Base-by-base conservation (phyloP, 2,888 invertebrate species). In the Caenorhabditis sp. region DNA sequence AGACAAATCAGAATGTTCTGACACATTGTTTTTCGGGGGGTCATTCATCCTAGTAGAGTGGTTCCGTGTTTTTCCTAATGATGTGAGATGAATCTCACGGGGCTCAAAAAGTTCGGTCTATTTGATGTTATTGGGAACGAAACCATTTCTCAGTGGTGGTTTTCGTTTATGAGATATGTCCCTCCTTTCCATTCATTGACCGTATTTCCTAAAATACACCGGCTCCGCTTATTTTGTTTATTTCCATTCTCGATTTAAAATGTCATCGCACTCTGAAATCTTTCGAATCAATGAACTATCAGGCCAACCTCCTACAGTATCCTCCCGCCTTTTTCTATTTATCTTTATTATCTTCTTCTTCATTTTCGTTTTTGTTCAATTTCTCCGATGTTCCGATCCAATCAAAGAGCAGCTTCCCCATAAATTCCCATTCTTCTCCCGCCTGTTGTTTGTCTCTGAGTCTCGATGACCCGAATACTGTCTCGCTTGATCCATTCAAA, bases 341-440 rank as follows among this genome's bases (percentile, higher is more conserved):
- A 14, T 49, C 31, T n/a, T n/a, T n/a, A 1, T 28, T 31, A 49
- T 51, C 51, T 35, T 64, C 19, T 44, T 64, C 54, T 47, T 68
- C 22, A 54, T 28, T 14, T 66, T 22, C 38, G 16, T 54, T 26
- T 54, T 14, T 5, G 2, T 22, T 51, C 47, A 41, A 68, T 51
- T 44, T 73, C 38, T 51, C 41, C 64, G 51, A 63, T 63, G 59
- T 70, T 47, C 70, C 31, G 63, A 79, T 70, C 79, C 56, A 64
- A 64, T 69, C 70, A 70, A 70, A 70, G 70, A 79, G 70, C 79
- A 79, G 47, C 47, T 41, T 68, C 54, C 22, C 26, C 51, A 51
- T 66, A 16, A 10, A 54, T 58, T 66, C 44, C 44, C 28, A 24
- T 75, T 58, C 64, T 58, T 61, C 28, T 63, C 61, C 69, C 54